Evolutionary conservation across 2,113 vertebrate genomes (phyloP).

Genomic region (Suricata suricatta): DNA sequence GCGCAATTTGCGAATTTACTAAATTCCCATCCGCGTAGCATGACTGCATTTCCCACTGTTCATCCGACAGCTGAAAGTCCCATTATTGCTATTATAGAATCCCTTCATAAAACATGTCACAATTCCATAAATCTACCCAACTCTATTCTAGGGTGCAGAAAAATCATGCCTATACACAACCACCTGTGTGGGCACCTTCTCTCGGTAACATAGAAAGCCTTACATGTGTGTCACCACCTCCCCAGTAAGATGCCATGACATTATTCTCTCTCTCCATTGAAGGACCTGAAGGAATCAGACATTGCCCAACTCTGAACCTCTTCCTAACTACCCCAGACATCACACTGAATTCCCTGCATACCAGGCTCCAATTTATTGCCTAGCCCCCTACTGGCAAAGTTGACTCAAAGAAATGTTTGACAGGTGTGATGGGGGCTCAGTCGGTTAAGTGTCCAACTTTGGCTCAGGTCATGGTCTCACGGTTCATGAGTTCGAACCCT

Average conservation of each 20-base stretch:
- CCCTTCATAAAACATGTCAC: neutral
- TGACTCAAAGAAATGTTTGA: neutral
- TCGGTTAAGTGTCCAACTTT: no score
- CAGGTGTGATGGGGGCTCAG: no score
- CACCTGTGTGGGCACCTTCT: neutral
- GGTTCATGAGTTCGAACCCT: no score
- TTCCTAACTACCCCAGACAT: neutral
- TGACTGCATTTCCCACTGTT: neutral
- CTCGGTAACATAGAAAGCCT: neutral
- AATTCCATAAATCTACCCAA: neutral
- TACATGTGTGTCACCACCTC: neutral
- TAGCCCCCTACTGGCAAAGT: neutral
- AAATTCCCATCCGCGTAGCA: neutral
- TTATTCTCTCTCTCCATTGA: neutral
- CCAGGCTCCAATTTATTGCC: neutral
- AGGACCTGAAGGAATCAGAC: neutral
- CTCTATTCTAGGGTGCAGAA: neutral
- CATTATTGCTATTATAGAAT: neutral
- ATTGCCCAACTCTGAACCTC: neutral
- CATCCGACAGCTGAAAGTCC: conserved; percentile 3
- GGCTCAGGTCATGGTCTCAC: no score
- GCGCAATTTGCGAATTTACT: conserved; percentile 1
- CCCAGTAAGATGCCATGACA: neutral
- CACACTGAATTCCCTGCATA: conserved; percentile 12
- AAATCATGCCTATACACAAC: neutral